Evolutionary conservation across 2,888 invertebrate species (phyloP).

Genomic region (Tryphoninae sp.): DNA sequence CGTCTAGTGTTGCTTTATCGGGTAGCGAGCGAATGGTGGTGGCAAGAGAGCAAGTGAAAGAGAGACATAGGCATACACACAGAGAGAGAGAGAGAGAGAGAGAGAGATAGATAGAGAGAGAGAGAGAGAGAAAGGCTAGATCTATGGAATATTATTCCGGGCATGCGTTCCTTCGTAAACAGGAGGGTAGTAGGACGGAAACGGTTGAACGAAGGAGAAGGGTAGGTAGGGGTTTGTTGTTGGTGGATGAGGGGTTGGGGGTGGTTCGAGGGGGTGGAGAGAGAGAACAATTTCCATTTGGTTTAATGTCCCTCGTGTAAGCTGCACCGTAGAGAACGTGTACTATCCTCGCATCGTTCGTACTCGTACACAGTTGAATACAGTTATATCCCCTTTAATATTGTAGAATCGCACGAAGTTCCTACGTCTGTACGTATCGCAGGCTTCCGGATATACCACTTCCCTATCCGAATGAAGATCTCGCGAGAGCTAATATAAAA

Average conservation of each 20-base stretch:
- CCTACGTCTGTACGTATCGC: conserved; percentile 12
- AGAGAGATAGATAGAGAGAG: conserved; percentile 11
- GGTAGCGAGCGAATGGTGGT: background rate
- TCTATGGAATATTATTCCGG: conserved; percentile 62
- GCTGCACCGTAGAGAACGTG: conserved; percentile 62
- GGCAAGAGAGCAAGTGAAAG: background rate
- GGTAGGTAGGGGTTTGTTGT: conserved; percentile 30
- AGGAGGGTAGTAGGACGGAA: conserved; percentile 39
- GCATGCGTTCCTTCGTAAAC: conserved; percentile 64
- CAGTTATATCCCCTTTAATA: conserved; percentile 19
- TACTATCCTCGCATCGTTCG: conserved; percentile 43
- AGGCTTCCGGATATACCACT: conserved; percentile 29
- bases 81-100: background rate
- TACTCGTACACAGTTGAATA: conserved; percentile 29
- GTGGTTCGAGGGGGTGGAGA: conserved; percentile 34
- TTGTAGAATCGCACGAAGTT: conserved; percentile 14
- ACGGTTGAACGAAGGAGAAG: conserved; percentile 12
- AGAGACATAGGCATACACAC: background rate
- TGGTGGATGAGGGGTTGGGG: conserved; percentile 27
- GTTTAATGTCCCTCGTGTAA: conserved; percentile 65
- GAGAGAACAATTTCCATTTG: conserved; percentile 64
- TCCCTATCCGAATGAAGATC: conserved; percentile 51
- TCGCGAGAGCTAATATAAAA: conserved; percentile 56
- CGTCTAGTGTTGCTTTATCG: conserved; percentile 60
- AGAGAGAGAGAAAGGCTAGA: conserved; percentile 18